Evolutionary conservation across 1,140 invertebrate species (phyloP), one percentile per base, ranked within the genome.

Genomic region (Leucophenga varia): DNA sequence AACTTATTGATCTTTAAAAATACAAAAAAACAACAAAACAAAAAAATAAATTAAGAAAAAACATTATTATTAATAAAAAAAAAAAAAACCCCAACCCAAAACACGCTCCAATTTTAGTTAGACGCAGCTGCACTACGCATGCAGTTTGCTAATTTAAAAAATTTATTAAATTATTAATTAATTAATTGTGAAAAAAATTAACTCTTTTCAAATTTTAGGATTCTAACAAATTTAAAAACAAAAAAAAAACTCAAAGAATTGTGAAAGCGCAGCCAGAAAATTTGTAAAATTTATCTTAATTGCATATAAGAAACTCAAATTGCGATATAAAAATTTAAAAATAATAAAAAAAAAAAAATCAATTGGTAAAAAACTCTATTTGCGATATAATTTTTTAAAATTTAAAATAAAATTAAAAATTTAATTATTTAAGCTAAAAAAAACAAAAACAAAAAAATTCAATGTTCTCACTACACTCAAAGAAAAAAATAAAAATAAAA

Each of bases 191-290:
- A 67, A 65, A 67, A 67, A 64, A n/a, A n/a, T n/a, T 63, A 67
- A 67, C n/a, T n/a, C n/a, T n/a, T n/a, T n/a, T n/a, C 63, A 67
- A 67, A 67, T 67, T 67, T 67, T 67, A 67, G 64, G 64, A 67
- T 67, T 67, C 67, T 67, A 67, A 67, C 63, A 63, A 67, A 67
- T 67, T 67, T 67, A 59, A 63, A 64, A 55, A 52, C 61, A 61
- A 65, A 57, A 61, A 20, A 51, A 65, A 67, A 65, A 67, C 63
- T 67, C 63, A 67, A n/a, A 59, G 67, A 67, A 67, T 67, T 67
- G 63, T 67, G 63, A 67, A 67, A 67, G 63, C 63, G 63, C 67
- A 63, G 22, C 22, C 5, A 25, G 10, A 65, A 65, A 67, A 67
- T 67, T 67, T 67, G 59, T 63, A 67, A 67, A 67, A 67, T 67